Conservation (phyloP, 1,140 invertebrate genomes). For the Tetragonula clypearis region DNA sequence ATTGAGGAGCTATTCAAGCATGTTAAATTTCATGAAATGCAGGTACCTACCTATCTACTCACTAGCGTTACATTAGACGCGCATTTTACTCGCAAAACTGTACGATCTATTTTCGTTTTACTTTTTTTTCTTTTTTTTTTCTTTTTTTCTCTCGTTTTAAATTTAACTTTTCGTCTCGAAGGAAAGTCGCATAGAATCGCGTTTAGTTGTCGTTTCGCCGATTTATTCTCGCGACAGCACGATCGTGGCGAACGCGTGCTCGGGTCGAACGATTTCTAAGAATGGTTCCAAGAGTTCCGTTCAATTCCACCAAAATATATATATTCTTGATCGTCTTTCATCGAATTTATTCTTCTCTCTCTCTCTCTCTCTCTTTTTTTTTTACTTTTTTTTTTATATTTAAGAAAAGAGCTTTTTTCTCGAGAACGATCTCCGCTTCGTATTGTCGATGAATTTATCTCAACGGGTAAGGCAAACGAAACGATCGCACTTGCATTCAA, state of each 20-base stretch:
- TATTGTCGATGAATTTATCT: neutral
- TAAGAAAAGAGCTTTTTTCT: neutral
- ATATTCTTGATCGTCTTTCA: neutral
- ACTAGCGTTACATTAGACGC: slow-evolving; percentile 76
- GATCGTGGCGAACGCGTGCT: slow-evolving; percentile 14
- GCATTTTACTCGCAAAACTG: slow-evolving; percentile 70
- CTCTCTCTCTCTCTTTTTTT: neutral
- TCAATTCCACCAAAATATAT: neutral
- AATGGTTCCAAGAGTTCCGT: neutral
- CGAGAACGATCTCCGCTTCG: too few species aligned
- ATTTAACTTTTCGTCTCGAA: neutral
- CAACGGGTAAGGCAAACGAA: neutral
- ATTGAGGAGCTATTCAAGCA: slow-evolving; percentile 80
- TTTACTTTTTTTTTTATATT: too few species aligned
- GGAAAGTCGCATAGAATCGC: slow-evolving; percentile 54
- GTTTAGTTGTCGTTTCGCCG: slow-evolving; percentile 32
- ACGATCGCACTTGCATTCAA: neutral
- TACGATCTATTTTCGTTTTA: slow-evolving; percentile 49
- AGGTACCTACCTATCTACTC: slow-evolving; percentile 79
- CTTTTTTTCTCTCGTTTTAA: slow-evolving; percentile 12
- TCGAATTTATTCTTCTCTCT: neutral
- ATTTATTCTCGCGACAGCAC: slow-evolving; percentile 15
- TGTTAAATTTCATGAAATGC: slow-evolving; percentile 79
- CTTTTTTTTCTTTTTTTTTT: slow-evolving; percentile 25
- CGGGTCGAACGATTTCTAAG: neutral